These are phyloP conservation scores for Anguilla pacifica DNA, from an alignment of 2,797 vertebrate species.

Conservation along the genomic window DNA sequence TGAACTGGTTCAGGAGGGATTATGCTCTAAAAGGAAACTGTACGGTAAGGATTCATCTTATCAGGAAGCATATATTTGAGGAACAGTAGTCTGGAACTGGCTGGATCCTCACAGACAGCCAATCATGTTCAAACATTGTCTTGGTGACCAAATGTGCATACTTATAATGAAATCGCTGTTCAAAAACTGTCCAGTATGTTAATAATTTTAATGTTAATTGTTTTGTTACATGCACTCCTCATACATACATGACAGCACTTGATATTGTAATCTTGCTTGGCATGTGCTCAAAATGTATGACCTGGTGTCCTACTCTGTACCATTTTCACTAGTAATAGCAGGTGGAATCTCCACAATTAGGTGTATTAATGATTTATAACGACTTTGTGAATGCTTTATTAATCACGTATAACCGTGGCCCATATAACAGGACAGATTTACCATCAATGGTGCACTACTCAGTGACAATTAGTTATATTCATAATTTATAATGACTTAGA, in stretches of 20 bases:
- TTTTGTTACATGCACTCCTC: not conserved
- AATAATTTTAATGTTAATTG: not conserved
- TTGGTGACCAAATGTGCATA: not conserved
- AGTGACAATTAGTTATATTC: too few relatives aligned
- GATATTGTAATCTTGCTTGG: not conserved
- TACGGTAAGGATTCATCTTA: not conserved
- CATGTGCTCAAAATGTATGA: not conserved
- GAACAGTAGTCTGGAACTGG: not conserved
- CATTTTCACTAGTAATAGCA: not conserved
- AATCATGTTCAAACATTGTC: not conserved
- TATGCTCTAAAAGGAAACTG: not conserved
- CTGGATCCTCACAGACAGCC: not conserved
- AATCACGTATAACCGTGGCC: too few relatives aligned
- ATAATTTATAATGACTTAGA: too few relatives aligned
- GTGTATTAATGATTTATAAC: too few relatives aligned
- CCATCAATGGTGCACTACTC: too few relatives aligned
- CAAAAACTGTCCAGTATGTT: not conserved
- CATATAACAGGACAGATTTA: too few relatives aligned
- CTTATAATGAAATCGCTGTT: not conserved
- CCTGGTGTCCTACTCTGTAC: not conserved
- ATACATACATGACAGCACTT: not conserved
- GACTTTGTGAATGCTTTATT: too few relatives aligned
- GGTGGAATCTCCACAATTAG: not conserved
- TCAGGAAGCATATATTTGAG: not conserved
- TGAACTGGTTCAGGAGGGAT: not conserved